Evolutionary conservation across 1,140 invertebrate species (phyloP).

Genomic region (Chrysopa pallens): DNA sequence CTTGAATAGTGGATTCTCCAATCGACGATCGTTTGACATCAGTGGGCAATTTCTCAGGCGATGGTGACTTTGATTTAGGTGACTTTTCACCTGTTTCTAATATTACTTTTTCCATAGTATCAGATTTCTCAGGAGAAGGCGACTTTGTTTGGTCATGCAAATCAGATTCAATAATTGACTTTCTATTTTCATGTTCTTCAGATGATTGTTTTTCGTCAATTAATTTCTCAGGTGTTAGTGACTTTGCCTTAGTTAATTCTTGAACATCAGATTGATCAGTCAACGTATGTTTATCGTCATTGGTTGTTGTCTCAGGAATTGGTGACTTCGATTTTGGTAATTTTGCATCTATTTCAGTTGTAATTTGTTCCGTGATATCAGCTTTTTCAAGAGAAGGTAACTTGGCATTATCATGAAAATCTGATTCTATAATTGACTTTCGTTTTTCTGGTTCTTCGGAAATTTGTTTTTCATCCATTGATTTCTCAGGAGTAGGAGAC

Average conservation of each 20-base stretch:
- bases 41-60: not conserved
- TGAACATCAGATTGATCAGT: not conserved
- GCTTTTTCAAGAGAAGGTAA: constrained; percentile 9
- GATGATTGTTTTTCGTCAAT: not conserved
- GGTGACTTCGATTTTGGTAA: constrained; percentile 4
- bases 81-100: constrained; percentile 4
- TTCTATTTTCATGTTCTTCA: not conserved
- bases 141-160: constrained; percentile 6
- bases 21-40: too few species aligned
- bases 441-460: too few species aligned
- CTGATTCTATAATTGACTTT: not conserved
- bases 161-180: not conserved
- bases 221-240: too few species aligned
- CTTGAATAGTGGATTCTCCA: not conserved
- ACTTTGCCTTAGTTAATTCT: not conserved
- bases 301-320: not conserved
- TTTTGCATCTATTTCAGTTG: constrained; percentile 3
- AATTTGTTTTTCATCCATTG: not conserved
- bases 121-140: constrained; percentile 7
- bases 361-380: not conserved
- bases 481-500: not conserved
- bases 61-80: constrained; percentile 2
- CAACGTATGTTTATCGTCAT: too few species aligned
- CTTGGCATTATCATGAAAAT: constrained; percentile 3
- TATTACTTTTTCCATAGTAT: not conserved